phyloP scores from a whole-genome alignment of 1,140 invertebrate genomes.

The Phortica variegata region DNA sequence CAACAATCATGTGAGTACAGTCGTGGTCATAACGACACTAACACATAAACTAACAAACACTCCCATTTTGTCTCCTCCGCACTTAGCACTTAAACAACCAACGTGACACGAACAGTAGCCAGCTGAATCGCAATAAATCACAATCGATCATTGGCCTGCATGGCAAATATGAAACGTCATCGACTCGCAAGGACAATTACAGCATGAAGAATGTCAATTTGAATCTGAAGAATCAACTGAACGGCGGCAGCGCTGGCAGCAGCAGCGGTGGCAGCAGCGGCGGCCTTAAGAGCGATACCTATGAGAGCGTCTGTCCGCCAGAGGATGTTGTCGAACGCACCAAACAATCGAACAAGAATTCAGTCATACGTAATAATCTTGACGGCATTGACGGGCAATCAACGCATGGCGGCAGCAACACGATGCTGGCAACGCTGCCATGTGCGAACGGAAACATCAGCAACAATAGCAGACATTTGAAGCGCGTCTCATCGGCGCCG shows the following conservation, averaged over 20 bases:
- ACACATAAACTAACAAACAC: too few relatives aligned
- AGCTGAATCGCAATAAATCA: conserved; percentile 49
- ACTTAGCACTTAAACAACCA: conserved; percentile 48
- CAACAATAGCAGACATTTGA: conserved; percentile 44
- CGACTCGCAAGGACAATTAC: conserved; percentile 39
- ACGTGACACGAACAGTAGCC: conserved; percentile 21
- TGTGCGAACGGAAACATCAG: conserved; percentile 21
- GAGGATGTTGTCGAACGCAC: conserved; percentile 53
- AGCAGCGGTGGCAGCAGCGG: conserved; percentile 28
- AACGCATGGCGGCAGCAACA: conserved; percentile 8
- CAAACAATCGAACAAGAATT: conserved; percentile 51
- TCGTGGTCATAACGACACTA: neutral
- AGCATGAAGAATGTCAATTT: conserved; percentile 45
- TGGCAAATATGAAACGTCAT: conserved; percentile 40
- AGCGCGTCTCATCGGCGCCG: conserved; percentile 60
- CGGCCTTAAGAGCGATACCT: conserved; percentile 55
- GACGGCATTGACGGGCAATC: conserved; percentile 18
- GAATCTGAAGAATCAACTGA: conserved; percentile 24
- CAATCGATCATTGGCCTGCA: conserved; percentile 49
- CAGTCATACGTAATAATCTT: conserved; percentile 49
- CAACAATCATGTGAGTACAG: conserved; percentile 50
- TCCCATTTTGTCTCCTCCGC: too few relatives aligned
- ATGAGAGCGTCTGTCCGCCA: conserved; percentile 56
- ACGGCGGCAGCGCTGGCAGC: conserved; percentile 19
- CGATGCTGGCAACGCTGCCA: conserved; percentile 6